phyloP scores from a whole-genome alignment of 2,888 invertebrate species.

The Mythimna lalbum region DNA sequence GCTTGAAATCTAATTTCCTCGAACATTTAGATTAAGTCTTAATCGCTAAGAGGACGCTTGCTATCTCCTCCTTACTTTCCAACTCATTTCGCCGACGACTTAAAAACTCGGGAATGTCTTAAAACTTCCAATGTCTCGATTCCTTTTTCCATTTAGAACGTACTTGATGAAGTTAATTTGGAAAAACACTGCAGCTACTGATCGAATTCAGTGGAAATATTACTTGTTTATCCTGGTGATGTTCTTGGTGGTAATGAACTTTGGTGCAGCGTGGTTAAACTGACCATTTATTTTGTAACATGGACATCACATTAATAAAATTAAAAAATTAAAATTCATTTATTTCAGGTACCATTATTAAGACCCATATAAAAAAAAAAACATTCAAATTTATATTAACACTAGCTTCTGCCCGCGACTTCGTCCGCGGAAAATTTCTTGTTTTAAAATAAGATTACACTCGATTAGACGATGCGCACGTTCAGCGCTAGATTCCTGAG shows the following conservation, averaged over 20 bases:
- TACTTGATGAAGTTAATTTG: slow-evolving; percentile 35
- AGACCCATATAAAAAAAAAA: no score
- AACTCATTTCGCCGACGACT: slow-evolving; percentile 42
- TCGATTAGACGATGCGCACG: no score
- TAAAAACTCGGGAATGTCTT: slow-evolving; percentile 37
- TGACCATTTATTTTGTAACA: no score
- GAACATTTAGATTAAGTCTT: slow-evolving; percentile 37
- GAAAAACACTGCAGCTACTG: slow-evolving; percentile 9
- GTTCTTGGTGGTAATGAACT: neutral
- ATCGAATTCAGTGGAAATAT: slow-evolving; percentile 18
- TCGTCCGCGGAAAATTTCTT: no score
- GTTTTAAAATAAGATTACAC: no score
- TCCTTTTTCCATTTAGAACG: slow-evolving; percentile 32
- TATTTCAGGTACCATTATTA: no score
- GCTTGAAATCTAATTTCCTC: slow-evolving; percentile 34
- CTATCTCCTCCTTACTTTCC: slow-evolving; percentile 31
- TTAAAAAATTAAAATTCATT: no score
- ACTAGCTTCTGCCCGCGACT: no score
- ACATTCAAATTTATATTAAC: no score
- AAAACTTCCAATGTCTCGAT: slow-evolving; percentile 37
- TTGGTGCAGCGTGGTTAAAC: neutral
- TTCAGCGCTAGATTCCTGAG: no score
- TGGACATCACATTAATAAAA: no score
- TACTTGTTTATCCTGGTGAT: neutral
- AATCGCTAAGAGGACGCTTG: slow-evolving; percentile 30